Evolutionary conservation across 2,888 invertebrate genomes (phyloP), one percentile per base, ranked within the genome.

Genomic region (Sipha maydis): DNA sequence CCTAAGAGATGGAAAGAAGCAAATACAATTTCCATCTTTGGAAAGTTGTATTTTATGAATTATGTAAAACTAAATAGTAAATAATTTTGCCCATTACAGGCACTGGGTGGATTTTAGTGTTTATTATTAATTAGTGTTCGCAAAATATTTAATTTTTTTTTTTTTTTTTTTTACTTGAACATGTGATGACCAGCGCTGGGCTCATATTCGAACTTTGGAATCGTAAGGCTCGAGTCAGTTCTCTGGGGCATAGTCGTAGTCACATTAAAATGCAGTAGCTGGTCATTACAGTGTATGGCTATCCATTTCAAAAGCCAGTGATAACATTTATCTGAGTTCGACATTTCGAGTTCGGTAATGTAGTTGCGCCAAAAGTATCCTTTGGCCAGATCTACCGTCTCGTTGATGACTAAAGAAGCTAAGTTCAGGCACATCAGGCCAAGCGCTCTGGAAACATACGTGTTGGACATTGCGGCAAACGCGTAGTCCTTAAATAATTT

Each of bases 281-380:
- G 67, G 38, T 84, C n/a, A n/a, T 84, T 61, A 41, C 61, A 61
- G 25, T 84, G 41, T 14, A 28, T 93, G 0, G 98, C 97, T 90
- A 99, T 97, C 99, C 99, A 99, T 89, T 98, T 97, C 71, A 99
- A 92, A 25, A 99, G 92, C 99, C 99, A 99, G 90, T 97, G 96
- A 91, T 98, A 99, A 75, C 98, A 98, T 92, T 98, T 98, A 92
- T 99, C 99, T 88, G 97, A 94, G 91, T 98, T 98, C 0, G 98
- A 97, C 8, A 99, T 98, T 93, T 99, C 99, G 77, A 99, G 93
- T 1, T 98, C 98, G 90, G 98, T 97, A 96, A 98, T 97, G 91
- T 96, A 96, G 92, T 98, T 96, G 88, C 99, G 94, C 85, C 98
- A 94, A 91, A 38, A 91, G 90, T 84, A 84, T 54, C 14, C 61